Evolutionary conservation across 2,888 invertebrate genomes (phyloP), one percentile per base, ranked within the genome.

Genomic region (Xylocampa areola): DNA sequence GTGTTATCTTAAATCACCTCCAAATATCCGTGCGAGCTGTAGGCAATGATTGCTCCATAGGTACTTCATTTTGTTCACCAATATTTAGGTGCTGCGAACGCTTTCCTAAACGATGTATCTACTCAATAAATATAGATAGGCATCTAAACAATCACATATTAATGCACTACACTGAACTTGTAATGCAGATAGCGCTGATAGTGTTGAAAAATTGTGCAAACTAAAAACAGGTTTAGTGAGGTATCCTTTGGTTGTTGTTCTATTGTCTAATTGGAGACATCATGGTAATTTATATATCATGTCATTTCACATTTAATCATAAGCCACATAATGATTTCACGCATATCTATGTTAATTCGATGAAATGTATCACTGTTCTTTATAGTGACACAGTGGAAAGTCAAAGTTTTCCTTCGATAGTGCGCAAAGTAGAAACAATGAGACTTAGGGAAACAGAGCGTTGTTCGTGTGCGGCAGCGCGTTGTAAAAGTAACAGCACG

Each of bases 401-500:
- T 88, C 88, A 88, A 89, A 89, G 88, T 88, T 89, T 89, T 88
- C 84, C 83, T 84, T 79, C 74, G 81, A 76, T 70, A 76, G 79
- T 79, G 79, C 80, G 81, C 64, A 68, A 64, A 63, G 69, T 70
- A 82, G 82, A 87, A 85, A 91, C 92, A 92, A 92, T 90, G 82
- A 88, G 86, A 86, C 87, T 85, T 85, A 89, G 89, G 92, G 92
- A 92, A 92, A 91, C 91, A 93, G 91, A 92, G 91, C 92, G 91
- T 89, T 87, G 85, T 83, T 90, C 90, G 89, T 94, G 94, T 87
- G 91, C 92, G 91, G 79, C 87, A 85, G 93, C 89, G 92, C 92
- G 92, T 92, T 91, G 90, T 89, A 93, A 92, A 93, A 92, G 91
- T 92, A 91, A 92, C 92, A 92, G 85, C 92, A 85, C 89, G 88